Evolutionary conservation across 1,140 invertebrate genomes (phyloP), one percentile per base, ranked within the genome.

Genomic region (Anthonomus grandis): DNA sequence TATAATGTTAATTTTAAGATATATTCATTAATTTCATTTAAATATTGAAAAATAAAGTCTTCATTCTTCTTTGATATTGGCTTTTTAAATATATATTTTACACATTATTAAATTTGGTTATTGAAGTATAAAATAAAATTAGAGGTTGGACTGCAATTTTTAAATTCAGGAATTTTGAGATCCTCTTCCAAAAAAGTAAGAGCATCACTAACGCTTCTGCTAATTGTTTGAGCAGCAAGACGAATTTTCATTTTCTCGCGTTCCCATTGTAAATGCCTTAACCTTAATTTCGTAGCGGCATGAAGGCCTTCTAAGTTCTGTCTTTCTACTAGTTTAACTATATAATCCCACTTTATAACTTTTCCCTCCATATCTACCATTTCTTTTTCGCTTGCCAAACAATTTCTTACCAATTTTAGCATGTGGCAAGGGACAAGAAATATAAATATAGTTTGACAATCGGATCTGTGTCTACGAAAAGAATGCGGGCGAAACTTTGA

Each of bases 201-300:
- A n/a, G n/a, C n/a, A n/a, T n/a, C 55, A 42, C 27, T 8, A 8
- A 57, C 55, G 36, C 55, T 57, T 42, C 51, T 57, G 36, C 55
- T 57, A 6, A 51, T 21, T 15, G 55, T 57, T 44, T 57, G 55
- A 13, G 18, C 37, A 4, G 55, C 55, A 4, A 57, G n/a, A n/a
- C 48, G 37, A 10, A 59, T 50, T 34, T 59, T 59, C 49, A 59
- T 59, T 54, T 54, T 54, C 23, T 59, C 41, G 10, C 37, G n/a
- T 21, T 17, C 9, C 57, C 49, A 59, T 12, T 59, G 21, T 12
- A 59, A 17, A 38, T 59, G 57, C n/a, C 49, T 46, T 4, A 39
- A 15, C 41, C 36, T 10, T 3, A 53, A 2, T 59, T 59, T 59
- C 19, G 39, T 54, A 9, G 41, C 57, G 4, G 50, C 42, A 39